Evolutionary conservation across 2,888 invertebrate genomes (phyloP).

Genomic region (Coenonympha glycerion): DNA sequence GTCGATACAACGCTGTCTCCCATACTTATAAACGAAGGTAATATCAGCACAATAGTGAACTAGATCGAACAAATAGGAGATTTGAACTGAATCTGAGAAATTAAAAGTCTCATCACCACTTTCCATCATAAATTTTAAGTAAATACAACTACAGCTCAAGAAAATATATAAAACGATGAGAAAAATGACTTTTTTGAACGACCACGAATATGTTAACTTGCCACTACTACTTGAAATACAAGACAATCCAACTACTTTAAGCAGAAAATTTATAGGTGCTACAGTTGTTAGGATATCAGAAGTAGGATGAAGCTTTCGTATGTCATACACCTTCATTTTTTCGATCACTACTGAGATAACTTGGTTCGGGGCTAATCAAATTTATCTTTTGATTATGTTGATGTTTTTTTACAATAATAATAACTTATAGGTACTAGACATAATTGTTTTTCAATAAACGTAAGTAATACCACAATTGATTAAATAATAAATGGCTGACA

Average conservation of each 20-base stretch:
- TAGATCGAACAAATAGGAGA: not conserved
- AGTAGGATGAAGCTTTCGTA: not conserved
- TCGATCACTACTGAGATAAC: not conserved
- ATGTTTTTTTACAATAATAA: not conserved
- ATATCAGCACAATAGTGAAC: conserved; percentile 1
- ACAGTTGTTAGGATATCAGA: conserved; percentile 1
- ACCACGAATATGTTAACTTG: not conserved
- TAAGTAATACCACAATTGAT: not conserved
- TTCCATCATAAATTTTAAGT: not conserved
- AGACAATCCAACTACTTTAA: not conserved
- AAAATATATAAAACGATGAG: not conserved
- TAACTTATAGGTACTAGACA: not conserved
- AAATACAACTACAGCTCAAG: not conserved
- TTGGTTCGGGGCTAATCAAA: not conserved
- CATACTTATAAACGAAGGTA: not conserved
- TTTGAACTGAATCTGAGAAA: conserved; percentile 2
- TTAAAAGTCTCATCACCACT: not conserved
- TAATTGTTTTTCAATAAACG: not conserved
- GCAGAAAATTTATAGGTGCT: not conserved
- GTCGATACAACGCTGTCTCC: not conserved
- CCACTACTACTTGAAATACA: not conserved
- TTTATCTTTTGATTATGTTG: not conserved
- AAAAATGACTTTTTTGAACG: not conserved
- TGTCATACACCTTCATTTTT: not conserved
- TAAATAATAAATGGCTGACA: not conserved